phyloP scores from a whole-genome alignment of 1,140 invertebrate genomes.

The Brachystomella parvula region DNA sequence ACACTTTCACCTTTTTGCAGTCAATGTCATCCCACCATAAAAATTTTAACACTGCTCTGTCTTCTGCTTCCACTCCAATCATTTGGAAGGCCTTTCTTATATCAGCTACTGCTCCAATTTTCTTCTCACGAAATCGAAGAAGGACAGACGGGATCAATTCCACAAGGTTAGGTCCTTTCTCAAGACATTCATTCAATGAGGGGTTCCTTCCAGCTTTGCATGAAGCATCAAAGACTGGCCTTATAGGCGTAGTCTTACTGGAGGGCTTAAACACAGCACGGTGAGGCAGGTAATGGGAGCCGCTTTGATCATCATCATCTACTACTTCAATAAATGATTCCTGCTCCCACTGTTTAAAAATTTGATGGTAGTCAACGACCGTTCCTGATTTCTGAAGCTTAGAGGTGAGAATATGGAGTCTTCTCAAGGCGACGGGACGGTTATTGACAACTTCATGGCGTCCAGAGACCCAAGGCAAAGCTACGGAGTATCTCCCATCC shows the following conservation, averaged over 20 bases:
- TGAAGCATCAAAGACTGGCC: constrained; percentile 39
- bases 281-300: constrained; percentile 35
- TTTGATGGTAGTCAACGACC: constrained; percentile 1
- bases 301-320: neutral
- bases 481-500: constrained; percentile 12
- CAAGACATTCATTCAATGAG: constrained; percentile 43
- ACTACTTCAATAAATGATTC: constrained; percentile 33
- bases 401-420: constrained; percentile 18
- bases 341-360: constrained; percentile 21
- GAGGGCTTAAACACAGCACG: constrained; percentile 30
- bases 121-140: constrained; percentile 41
- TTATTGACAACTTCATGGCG: constrained; percentile 16
- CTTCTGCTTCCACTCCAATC: constrained; percentile 38
- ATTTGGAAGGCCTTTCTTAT: constrained; percentile 45
- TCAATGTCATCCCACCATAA: constrained; percentile 37
- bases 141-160: constrained; percentile 43
- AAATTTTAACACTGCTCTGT: constrained; percentile 39
- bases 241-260: constrained; percentile 28
- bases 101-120: constrained; percentile 42
- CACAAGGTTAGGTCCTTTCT: constrained; percentile 43
- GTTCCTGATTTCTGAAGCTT: neutral
- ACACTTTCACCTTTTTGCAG: constrained; percentile 1
- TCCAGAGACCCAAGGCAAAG: constrained; percentile 18
- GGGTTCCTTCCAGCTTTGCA: constrained; percentile 33
- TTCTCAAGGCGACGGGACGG: neutral